Percentiles rank a stretch among this genome's conserved stretches.
phyloP scores from a whole-genome alignment of 2,888 invertebrate genomes.

The Epistrophe grossulariae region DNA sequence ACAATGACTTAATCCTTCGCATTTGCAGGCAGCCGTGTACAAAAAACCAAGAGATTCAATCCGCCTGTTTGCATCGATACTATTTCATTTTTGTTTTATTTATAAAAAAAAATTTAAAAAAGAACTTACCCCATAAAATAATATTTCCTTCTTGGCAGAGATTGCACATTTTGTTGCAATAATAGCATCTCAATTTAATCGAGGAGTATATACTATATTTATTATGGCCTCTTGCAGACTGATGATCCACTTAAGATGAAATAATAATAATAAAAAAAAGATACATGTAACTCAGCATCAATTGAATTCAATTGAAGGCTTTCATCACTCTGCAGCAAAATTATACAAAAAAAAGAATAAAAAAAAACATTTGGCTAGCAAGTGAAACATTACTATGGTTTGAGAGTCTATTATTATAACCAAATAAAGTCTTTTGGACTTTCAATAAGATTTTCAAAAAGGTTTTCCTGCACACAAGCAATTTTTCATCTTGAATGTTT shows the following conservation, averaged over 20 bases:
- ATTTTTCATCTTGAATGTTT: not conserved
- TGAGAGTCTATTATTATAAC: constrained; percentile 43
- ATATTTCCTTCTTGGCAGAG: constrained; percentile 27
- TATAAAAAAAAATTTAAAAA: not conserved
- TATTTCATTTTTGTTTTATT: constrained; percentile 15
- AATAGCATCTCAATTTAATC: constrained; percentile 24
- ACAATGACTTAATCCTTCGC: constrained; percentile 15
- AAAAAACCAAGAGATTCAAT: not conserved
- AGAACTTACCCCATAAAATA: constrained; percentile 1
- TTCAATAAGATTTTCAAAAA: constrained; percentile 38
- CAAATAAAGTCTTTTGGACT: constrained; percentile 37
- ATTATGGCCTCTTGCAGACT: not conserved
- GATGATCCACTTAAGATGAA: constrained; percentile 18
- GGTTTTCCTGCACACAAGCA: constrained; percentile 12
- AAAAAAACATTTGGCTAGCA: not conserved
- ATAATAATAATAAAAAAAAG: not conserved
- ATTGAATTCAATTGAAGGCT: constrained; percentile 54
- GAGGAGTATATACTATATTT: not conserved
- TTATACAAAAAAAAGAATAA: not conserved
- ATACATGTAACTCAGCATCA: constrained; percentile 28
- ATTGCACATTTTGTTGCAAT: constrained; percentile 29
- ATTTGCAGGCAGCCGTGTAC: not conserved
- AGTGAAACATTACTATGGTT: constrained; percentile 30
- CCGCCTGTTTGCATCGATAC: not conserved
- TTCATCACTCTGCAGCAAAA: constrained; percentile 27